Evolutionary conservation across 2,888 invertebrate species (phyloP), one percentile per base, ranked within the genome.

Genomic region (Andrena fulva): DNA sequence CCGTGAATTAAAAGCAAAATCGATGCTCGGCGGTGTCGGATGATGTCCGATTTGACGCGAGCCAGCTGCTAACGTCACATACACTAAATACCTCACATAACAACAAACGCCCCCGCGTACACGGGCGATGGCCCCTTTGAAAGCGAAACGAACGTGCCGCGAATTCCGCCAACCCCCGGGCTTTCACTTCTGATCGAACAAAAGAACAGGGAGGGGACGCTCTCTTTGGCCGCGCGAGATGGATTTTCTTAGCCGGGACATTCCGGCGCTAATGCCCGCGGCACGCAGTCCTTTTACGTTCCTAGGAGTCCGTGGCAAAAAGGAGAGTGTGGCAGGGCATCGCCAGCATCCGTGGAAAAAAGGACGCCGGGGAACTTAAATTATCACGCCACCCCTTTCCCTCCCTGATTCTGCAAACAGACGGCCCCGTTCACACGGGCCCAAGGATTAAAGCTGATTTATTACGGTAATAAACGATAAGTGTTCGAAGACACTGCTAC

Each of bases 371-470:
- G 42, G 20, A 10, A n/a, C 62, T 48, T 50, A 71, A 85, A 85
- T 87, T 76, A 81, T 63, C 52, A 59, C 59, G 42, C 48, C 1
- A 20, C 12, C 66, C 16, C 56, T 27, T 59, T 67, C 63, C n/a
- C 62, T 35, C 68, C 68, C 66, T 60, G 72, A 78, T 75, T 72
- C 74, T 62, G 72, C 71, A 66, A 71, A 72, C 71, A 76, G 31
- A 6, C 71, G 85, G 71, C 50, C 62, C 74, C 24, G 50, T 73
- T 78, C 75, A 35, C 75, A 33, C 76, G 67, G 12, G n/a, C 7
- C 59, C 54, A 64, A 72, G 60, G 82, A 85, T 88, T 86, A 79
- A 42, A 83, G 75, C 82, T 79, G 80, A 79, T 88, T 86, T 88
- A 86, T 79, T 64, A 75, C 42, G 67, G 81, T 59, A 76, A 78